Conservation (phyloP, 2,888 invertebrate species). For the Rotaria socialis region DNA sequence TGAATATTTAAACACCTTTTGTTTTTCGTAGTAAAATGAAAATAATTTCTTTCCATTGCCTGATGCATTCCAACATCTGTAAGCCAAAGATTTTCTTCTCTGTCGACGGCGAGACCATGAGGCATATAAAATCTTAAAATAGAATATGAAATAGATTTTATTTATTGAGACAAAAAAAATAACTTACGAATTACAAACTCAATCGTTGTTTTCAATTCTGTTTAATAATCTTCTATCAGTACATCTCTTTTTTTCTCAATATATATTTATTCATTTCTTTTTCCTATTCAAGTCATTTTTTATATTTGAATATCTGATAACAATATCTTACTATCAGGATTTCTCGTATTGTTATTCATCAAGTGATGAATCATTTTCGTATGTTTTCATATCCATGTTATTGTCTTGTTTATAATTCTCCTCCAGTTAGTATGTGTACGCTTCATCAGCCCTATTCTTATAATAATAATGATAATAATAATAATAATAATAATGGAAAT, state of each 20-base stretch:
- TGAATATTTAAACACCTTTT: constrained; percentile 15
- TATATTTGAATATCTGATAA: background rate
- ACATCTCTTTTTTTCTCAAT: too few species aligned
- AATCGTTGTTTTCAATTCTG: too few species aligned
- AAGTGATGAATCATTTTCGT: background rate
- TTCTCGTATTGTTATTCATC: background rate
- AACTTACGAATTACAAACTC: background rate
- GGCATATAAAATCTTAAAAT: constrained; percentile 66
- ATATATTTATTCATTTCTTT: too few species aligned
- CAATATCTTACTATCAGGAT: background rate
- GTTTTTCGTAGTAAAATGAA: background rate
- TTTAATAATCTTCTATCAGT: too few species aligned
- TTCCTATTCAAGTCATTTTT: too few species aligned
- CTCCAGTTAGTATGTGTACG: background rate
- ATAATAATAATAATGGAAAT: background rate
- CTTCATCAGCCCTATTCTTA: background rate
- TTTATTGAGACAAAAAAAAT: background rate
- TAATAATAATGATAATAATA: background rate
- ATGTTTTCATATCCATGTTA: background rate
- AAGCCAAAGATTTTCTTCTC: constrained; percentile 55
- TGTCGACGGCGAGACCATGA: constrained; percentile 57
- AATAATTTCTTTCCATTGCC: constrained; percentile 48
- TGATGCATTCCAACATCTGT: constrained; percentile 60
- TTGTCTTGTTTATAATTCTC: background rate
- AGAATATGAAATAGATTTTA: background rate